Percentiles rank a stretch among this genome's conserved stretches.
Conservation (phyloP, 2,113 vertebrate genomes). For the Laticauda laticaudata region DNA sequence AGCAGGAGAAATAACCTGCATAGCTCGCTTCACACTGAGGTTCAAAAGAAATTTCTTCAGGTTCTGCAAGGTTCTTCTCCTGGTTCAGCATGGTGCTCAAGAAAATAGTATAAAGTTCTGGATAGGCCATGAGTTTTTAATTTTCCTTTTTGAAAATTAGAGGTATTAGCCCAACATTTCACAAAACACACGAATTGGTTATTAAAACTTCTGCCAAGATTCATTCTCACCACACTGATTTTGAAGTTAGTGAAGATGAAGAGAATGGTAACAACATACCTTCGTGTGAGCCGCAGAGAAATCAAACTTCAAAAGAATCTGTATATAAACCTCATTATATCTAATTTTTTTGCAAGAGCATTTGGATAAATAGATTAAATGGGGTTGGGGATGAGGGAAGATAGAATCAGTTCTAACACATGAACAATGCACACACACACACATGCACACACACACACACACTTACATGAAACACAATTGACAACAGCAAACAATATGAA, state of each 20-base stretch:
- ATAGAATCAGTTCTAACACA: not conserved
- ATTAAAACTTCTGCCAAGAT: not conserved
- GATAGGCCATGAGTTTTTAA: not conserved
- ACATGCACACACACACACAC: not conserved
- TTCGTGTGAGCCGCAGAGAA: not conserved
- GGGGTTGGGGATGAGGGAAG: accelerated
- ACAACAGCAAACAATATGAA: not conserved
- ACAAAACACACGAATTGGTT: slow-evolving; percentile 24
- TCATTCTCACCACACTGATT: not conserved
- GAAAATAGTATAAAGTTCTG: slow-evolving; percentile 12
- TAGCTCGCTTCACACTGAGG: not conserved
- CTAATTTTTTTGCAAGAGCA: not conserved
- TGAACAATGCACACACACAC: not conserved
- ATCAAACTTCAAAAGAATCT: not conserved
- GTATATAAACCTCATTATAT: not conserved
- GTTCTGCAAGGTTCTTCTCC: slow-evolving; percentile 30
- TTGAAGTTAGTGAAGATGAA: slow-evolving; percentile 48
- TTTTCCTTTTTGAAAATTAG: slow-evolving; percentile 27
- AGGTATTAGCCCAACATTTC: slow-evolving; percentile 45
- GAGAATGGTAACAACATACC: not conserved
- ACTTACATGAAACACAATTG: not conserved
- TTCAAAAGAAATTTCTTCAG: slow-evolving; percentile 46
- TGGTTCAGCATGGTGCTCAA: not conserved
- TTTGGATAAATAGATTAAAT: not conserved
- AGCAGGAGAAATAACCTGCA: not conserved